Conservation (phyloP, 2,113 vertebrate species). For the Lepidothrix coronata region DNA sequence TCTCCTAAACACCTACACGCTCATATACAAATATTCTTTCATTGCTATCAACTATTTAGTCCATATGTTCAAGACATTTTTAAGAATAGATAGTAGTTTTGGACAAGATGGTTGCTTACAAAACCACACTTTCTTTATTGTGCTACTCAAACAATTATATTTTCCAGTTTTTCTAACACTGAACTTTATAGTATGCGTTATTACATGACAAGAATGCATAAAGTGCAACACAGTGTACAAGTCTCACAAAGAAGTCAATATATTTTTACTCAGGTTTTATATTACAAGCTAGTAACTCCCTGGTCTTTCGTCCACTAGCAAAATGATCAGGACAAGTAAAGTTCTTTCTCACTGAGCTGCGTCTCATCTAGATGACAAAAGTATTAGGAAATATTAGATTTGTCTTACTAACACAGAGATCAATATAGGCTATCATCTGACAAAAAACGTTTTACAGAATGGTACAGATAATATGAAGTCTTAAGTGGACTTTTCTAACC, state of each 20-base stretch:
- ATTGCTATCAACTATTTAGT: neutral
- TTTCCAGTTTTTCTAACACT: neutral
- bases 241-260: neutral
- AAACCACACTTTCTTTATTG: neutral
- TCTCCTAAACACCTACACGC: slow-evolving; percentile 26
- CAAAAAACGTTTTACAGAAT: neutral
- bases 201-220: neutral
- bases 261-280: neutral
- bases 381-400: neutral
- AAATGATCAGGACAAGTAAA: neutral
- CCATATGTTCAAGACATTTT: slow-evolving; percentile 13
- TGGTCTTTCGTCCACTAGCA: neutral
- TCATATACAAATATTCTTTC: slow-evolving; percentile 2
- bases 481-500: neutral
- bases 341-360: neutral
- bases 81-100: neutral
- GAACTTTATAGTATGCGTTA: neutral
- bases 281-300: neutral
- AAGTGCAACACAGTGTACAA: neutral
- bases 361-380: neutral
- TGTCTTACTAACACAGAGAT: neutral
- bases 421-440: neutral
- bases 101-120: neutral
- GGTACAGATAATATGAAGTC: neutral
- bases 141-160: neutral